These are phyloP conservation scores for Cataglyphis cursor DNA, from an alignment of 2,888 invertebrate species.

Conservation along the genomic window DNA sequence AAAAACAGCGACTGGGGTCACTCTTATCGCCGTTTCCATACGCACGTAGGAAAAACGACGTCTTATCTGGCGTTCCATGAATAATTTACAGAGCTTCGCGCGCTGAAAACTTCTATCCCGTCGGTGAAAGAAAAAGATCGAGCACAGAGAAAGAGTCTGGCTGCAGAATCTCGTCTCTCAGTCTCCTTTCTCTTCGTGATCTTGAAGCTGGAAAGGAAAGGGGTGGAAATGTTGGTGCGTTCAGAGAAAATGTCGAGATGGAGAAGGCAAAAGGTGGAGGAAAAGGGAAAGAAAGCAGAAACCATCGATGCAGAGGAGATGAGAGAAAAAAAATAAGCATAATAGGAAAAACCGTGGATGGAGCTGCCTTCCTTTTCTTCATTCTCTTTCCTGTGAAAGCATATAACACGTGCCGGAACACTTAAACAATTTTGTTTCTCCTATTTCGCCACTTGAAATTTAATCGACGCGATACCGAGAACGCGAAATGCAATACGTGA, in stretches of 20 bases:
- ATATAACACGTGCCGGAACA: conserved; percentile 43
- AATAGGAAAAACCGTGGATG: conserved; percentile 45
- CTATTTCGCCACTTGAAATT: conserved; percentile 46
- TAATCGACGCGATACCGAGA: conserved; percentile 44
- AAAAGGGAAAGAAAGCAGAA: background rate
- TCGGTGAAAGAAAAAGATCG: conserved; percentile 22
- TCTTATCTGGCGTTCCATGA: conserved; percentile 80
- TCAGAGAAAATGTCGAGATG: background rate
- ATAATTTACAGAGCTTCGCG: conserved; percentile 80
- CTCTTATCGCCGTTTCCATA: conserved; percentile 77
- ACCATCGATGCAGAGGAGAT: background rate
- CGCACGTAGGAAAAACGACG: conserved; percentile 77
- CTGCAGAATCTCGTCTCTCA: conserved; percentile 9
- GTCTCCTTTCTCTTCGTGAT: conserved; percentile 2
- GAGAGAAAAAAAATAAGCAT: background rate
- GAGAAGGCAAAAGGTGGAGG: background rate
- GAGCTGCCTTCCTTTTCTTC: conserved; percentile 39
- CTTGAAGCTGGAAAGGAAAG: background rate
- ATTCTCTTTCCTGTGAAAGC: background rate
- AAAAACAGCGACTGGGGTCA: conserved; percentile 64
- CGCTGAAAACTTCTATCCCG: conserved; percentile 74
- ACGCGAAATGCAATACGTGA: conserved; percentile 43
- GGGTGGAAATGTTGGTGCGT: conserved; percentile 23
- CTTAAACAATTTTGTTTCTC: conserved; percentile 58
- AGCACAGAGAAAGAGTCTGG: background rate